Conservation (phyloP, 2,888 invertebrate genomes). For the Pyralis farinalis region DNA sequence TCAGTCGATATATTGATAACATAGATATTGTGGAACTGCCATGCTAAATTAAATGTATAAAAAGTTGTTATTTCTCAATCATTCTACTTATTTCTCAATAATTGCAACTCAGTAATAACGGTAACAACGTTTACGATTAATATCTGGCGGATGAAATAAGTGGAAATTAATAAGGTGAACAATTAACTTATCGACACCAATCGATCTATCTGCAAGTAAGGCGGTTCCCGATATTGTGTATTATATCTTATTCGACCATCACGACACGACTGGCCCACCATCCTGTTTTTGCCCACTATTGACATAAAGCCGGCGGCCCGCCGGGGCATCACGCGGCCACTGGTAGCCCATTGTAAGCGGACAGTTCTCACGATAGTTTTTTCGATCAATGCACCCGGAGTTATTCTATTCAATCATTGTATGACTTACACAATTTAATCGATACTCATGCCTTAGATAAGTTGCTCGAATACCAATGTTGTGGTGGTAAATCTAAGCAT, state of each 20-base stretch:
- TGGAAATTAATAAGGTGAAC: constrained; percentile 26
- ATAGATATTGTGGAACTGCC: too few species aligned
- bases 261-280: constrained; percentile 50
- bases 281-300: constrained; percentile 43
- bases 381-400: constrained; percentile 52
- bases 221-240: constrained; percentile 32
- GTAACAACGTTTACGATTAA: not conserved
- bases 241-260: constrained; percentile 53
- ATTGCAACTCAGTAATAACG: too few species aligned
- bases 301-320: constrained; percentile 34
- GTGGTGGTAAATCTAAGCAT: too few species aligned
- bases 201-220: constrained; percentile 37
- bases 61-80: too few species aligned
- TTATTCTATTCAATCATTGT: constrained; percentile 52
- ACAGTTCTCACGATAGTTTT: constrained; percentile 65
- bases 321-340: constrained; percentile 42
- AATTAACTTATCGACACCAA: constrained; percentile 36
- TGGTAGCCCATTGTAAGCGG: constrained; percentile 45
- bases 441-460: constrained; percentile 28
- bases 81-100: too few species aligned
- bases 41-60: too few species aligned
- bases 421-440: constrained; percentile 49
- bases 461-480: constrained; percentile 12
- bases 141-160: constrained; percentile 3
- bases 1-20: too few species aligned